A percentile compares a stretch with the other conserved stretches of the same genome.
These are phyloP conservation scores for Neoaliturus tenellus DNA, from an alignment of 2,888 invertebrate species.

Conservation along the genomic window DNA sequence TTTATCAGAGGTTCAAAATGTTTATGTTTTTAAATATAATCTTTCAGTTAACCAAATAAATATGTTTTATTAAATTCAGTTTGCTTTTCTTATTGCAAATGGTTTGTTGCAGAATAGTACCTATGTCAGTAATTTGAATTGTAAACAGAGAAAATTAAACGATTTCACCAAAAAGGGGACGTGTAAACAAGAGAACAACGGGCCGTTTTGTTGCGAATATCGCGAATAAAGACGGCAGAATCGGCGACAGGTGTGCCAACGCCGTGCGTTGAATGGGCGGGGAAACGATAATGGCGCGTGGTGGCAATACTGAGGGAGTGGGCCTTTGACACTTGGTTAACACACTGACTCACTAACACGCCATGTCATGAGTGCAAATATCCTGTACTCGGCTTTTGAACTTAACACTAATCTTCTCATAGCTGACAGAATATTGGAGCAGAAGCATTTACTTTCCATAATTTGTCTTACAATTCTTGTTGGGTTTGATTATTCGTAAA, in stretches of 20 bases:
- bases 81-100: no score
- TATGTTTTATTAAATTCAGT: no score
- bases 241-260: constrained; percentile 1
- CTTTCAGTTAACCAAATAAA: no score
- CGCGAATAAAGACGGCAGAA: constrained; percentile 24
- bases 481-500: no score
- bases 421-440: no score
- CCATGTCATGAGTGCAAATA: not conserved
- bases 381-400: not conserved
- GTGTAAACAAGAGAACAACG: constrained; percentile 14
- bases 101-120: no score
- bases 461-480: no score
- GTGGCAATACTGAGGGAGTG: constrained; percentile 15
- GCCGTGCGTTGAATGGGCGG: not conserved
- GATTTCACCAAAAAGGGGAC: not conserved
- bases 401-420: no score
- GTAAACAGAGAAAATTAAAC: not conserved
- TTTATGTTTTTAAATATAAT: no score
- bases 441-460: no score
- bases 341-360: not conserved
- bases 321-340: not conserved
- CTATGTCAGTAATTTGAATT: not conserved
- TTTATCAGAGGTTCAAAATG: no score
- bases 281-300: constrained; percentile 4
- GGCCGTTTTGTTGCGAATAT: constrained; percentile 3